These are phyloP conservation scores for Balaeniceps rex DNA, from an alignment of 2,113 vertebrate species.

Conservation along the genomic window DNA sequence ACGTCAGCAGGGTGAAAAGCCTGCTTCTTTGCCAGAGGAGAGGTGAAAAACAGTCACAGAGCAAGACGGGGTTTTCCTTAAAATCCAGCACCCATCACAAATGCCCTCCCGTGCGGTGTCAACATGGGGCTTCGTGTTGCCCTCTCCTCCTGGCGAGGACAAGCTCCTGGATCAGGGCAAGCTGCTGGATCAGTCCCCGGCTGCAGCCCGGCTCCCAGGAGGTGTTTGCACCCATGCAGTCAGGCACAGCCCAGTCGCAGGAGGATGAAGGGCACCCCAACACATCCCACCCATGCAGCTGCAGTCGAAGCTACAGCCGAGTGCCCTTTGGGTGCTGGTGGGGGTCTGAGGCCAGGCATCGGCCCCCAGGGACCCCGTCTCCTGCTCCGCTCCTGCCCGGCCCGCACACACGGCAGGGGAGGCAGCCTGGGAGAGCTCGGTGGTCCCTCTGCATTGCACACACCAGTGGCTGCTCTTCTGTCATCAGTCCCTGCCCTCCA, in stretches of 20 bases:
- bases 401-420: not conserved
- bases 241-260: not conserved
- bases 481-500: not conserved
- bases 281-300: not conserved
- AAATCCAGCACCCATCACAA: not conserved
- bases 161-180: not conserved
- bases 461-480: not conserved
- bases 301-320: not conserved
- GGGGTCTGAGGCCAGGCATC: not conserved
- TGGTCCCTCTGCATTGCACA: not conserved
- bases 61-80: not conserved
- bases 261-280: not conserved
- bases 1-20: not conserved
- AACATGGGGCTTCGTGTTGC: rapidly evolving
- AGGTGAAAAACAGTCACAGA: not conserved
- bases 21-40: not conserved
- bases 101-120: not conserved
- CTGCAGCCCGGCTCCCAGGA: not conserved
- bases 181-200: not conserved
- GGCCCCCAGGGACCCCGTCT: not conserved
- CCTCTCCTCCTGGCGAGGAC: not conserved
- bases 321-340: not conserved
- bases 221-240: not conserved
- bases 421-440: not conserved
- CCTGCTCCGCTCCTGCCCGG: not conserved